Percentiles rank a stretch among this genome's conserved stretches.
Conservation (phyloP, 2,797 vertebrate species). For the Aselliscus stoliczkanus region DNA sequence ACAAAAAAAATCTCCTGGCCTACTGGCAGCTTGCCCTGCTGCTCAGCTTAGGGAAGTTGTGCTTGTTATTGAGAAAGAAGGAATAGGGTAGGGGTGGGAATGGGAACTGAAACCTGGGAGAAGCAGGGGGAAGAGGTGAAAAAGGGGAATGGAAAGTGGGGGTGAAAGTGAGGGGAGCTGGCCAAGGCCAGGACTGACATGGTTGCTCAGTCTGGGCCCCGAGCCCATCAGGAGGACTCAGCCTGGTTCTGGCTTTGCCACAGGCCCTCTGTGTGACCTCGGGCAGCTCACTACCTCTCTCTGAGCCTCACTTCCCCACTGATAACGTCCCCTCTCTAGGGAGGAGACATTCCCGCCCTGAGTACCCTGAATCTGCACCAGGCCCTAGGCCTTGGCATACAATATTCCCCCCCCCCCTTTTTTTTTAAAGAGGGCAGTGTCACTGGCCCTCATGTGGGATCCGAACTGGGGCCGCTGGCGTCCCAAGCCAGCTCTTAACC, state of each 20-base stretch:
- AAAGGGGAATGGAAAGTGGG: neutral
- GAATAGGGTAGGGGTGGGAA: neutral
- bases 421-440: too few species aligned
- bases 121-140: neutral
- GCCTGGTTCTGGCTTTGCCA: neutral
- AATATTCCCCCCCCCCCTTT: too few species aligned
- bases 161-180: fast-evolving
- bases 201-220: too few species aligned
- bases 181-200: fast-evolving
- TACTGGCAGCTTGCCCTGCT: neutral
- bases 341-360: fast-evolving
- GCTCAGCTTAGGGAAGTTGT: neutral
- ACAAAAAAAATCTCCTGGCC: neutral
- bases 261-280: neutral
- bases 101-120: constrained; percentile 15
- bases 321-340: neutral
- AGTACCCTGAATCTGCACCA: neutral
- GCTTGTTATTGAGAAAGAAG: neutral
- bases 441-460: too few species aligned
- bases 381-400: neutral
- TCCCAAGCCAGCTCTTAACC: too few species aligned
- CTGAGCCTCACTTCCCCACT: neutral
- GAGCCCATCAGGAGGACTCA: neutral
- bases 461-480: too few species aligned
- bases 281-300: neutral